Percentiles rank a stretch among this genome's conserved stretches.
Evolutionary conservation across 2,888 invertebrate genomes (phyloP).

Genomic region (Pheosia gnoma): DNA sequence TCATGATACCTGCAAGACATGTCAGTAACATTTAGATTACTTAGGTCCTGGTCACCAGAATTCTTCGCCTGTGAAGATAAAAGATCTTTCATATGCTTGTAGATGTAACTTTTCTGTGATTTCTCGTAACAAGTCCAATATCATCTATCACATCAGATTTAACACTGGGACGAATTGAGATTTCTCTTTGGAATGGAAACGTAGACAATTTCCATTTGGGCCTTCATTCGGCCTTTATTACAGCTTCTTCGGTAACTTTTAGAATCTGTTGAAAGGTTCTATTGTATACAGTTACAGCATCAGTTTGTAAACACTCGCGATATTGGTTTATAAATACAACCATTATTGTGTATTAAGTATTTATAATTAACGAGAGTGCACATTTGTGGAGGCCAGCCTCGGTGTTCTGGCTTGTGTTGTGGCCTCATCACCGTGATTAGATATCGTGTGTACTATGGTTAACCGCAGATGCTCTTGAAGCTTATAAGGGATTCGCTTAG

Average conservation of each 20-base stretch:
- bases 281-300: constrained; percentile 26
- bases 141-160: constrained; percentile 61
- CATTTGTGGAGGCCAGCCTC: constrained; percentile 44
- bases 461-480: constrained; percentile 23
- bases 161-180: constrained; percentile 54
- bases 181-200: constrained; percentile 42
- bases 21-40: no score
- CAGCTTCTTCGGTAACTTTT: constrained; percentile 43
- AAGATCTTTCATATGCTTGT: constrained; percentile 41
- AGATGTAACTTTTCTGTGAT: constrained; percentile 39
- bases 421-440: constrained; percentile 48
- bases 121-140: constrained; percentile 52
- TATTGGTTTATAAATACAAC: constrained; percentile 39
- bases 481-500: constrained; percentile 23
- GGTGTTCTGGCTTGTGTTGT: neutral
- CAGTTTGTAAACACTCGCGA: constrained; percentile 33
- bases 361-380: constrained; percentile 62
- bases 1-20: no score
- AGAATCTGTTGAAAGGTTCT: constrained; percentile 45
- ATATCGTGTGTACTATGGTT: constrained; percentile 32
- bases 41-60: no score
- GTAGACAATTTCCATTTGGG: constrained; percentile 39
- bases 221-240: constrained; percentile 35
- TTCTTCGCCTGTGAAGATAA: constrained; percentile 11
- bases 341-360: constrained; percentile 51